A percentile compares a stretch with the other conserved stretches of the same genome.
Evolutionary conservation across 2,113 vertebrate genomes (phyloP).

Genomic region (Mormoops blainvillei): DNA sequence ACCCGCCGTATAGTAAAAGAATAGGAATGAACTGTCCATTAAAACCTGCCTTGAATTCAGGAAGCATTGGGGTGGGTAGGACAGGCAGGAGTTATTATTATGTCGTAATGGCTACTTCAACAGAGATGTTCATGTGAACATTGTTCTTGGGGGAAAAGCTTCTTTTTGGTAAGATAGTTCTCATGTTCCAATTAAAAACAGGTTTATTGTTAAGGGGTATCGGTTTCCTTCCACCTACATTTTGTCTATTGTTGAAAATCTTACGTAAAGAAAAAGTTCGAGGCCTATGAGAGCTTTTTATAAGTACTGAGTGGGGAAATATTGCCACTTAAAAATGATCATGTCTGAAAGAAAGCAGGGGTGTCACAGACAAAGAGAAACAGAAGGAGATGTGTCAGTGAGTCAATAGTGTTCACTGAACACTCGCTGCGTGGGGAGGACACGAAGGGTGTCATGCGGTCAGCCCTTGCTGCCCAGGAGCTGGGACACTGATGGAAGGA

Average conservation of each 20-base stretch:
- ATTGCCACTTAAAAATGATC: constrained; percentile 67
- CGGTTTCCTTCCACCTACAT: constrained; percentile 51
- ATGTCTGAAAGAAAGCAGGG: constrained; percentile 64
- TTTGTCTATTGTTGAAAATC: constrained; percentile 62
- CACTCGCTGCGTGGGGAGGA: constrained; percentile 37
- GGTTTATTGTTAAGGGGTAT: constrained; percentile 42
- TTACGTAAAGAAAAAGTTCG: constrained; percentile 76
- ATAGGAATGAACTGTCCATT: constrained; percentile 27
- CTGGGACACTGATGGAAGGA: neutral
- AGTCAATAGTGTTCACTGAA: constrained; percentile 52
- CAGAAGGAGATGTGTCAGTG: constrained; percentile 32
- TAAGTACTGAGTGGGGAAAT: constrained; percentile 52
- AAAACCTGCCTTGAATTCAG: constrained; percentile 51
- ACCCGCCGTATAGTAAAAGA: constrained; percentile 11
- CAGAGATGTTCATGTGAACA: neutral
- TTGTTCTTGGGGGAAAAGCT: constrained; percentile 58
- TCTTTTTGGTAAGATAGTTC: constrained; percentile 40
- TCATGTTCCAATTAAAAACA: constrained; percentile 66
- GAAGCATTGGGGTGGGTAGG: neutral
- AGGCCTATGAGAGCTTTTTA: constrained; percentile 53
- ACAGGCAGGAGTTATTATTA: constrained; percentile 40
- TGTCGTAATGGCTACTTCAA: constrained; percentile 60
- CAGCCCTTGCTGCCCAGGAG: neutral
- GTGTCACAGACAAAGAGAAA: constrained; percentile 65
- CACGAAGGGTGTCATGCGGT: neutral